A percentile compares a stretch with the other conserved stretches of the same genome.
These are phyloP conservation scores for Bombycilla garrulus DNA, from an alignment of 2,113 vertebrate genomes.

Conservation along the genomic window DNA sequence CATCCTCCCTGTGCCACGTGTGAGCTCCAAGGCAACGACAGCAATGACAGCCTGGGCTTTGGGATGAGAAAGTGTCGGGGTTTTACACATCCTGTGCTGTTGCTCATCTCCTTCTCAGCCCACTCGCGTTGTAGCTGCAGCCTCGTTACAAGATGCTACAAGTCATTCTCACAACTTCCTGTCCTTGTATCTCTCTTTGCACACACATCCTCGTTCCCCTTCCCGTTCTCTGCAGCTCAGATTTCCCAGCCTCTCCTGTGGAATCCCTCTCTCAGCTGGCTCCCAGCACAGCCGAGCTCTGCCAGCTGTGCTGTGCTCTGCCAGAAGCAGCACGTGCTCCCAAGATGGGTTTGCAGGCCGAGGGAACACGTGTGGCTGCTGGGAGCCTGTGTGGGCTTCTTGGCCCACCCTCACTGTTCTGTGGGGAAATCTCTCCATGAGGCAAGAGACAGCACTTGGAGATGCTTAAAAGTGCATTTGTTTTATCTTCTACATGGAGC, in stretches of 20 bases:
- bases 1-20: not conserved
- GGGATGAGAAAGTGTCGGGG: not conserved
- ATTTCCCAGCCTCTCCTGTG: not conserved
- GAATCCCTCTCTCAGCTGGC: not conserved
- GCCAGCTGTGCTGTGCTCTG: not conserved
- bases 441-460: too few species aligned
- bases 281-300: not conserved
- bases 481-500: too few species aligned
- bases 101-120: not conserved
- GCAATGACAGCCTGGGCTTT: not conserved
- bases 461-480: too few species aligned
- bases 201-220: not conserved
- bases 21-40: not conserved
- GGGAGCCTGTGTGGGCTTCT: not conserved
- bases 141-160: not conserved
- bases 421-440: too few species aligned
- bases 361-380: not conserved
- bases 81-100: not conserved
- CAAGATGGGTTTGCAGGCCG: not conserved
- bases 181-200: not conserved
- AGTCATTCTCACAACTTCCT: not conserved
- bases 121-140: not conserved
- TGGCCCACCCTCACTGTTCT: too few species aligned
- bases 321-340: not conserved
- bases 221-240: not conserved